A percentile compares a stretch with the other conserved stretches of the same genome.
Evolutionary conservation across 2,113 vertebrate genomes (phyloP).

Genomic region (Sceloporus undulatus): DNA sequence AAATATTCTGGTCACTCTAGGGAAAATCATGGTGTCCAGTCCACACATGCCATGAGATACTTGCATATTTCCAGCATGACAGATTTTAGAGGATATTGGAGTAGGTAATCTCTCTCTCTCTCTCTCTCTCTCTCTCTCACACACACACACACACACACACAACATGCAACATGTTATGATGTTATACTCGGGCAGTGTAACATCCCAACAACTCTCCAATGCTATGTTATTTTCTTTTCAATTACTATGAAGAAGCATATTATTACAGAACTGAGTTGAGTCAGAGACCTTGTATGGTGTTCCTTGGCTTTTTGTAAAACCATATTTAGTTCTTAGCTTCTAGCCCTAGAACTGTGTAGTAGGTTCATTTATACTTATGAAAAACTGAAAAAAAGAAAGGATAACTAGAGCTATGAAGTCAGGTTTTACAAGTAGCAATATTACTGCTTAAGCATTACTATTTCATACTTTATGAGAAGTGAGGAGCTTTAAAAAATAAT

Average conservation of each 20-base stretch:
- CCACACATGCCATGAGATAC: background rate
- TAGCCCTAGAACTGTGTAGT: background rate
- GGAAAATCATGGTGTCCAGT: slow-evolving; percentile 14
- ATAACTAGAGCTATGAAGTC: background rate
- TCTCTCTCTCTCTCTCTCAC: too few relatives aligned
- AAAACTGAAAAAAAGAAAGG: background rate
- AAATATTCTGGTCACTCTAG: background rate
- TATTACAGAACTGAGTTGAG: background rate
- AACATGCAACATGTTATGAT: too few relatives aligned
- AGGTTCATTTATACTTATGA: background rate
- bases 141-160: too few relatives aligned
- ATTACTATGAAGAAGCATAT: background rate
- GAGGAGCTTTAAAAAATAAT: too few relatives aligned
- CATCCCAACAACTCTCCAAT: background rate
- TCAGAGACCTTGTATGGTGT: too few relatives aligned
- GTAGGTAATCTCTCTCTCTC: too few relatives aligned
- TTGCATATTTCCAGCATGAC: background rate
- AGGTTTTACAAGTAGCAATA: too few relatives aligned
- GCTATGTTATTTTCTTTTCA: background rate
- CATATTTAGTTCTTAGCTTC: background rate
- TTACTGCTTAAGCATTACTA: too few relatives aligned
- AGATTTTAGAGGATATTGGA: background rate
- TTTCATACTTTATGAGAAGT: too few relatives aligned
- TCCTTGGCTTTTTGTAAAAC: background rate
- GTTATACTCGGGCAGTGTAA: too few relatives aligned